phyloP scores from a whole-genome alignment of 2,113 vertebrate species.

The Ctenodactylus gundi region DNA sequence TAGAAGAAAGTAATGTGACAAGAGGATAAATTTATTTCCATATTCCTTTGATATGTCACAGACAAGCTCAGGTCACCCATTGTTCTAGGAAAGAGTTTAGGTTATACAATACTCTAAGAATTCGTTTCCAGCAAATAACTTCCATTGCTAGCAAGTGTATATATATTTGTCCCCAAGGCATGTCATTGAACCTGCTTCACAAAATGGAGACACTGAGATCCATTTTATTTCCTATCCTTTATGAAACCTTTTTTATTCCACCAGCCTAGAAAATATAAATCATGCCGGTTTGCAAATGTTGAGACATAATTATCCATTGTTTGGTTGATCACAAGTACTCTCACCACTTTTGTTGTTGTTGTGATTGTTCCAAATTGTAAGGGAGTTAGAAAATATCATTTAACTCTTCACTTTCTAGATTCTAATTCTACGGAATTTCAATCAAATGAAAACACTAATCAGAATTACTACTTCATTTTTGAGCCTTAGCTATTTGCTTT shows the following conservation, averaged over 20 bases:
- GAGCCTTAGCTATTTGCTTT: not conserved
- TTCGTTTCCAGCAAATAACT: not conserved
- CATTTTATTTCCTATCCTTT: not conserved
- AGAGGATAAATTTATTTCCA: not conserved
- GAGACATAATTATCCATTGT: not conserved
- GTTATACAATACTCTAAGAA: too few species aligned
- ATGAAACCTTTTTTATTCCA: too few species aligned
- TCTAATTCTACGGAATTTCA: not conserved
- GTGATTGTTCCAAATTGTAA: not conserved
- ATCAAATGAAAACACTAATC: not conserved
- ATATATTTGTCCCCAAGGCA: too few species aligned
- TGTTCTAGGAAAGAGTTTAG: not conserved
- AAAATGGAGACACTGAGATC: not conserved
- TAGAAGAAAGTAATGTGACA: not conserved
- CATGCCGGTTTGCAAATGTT: not conserved
- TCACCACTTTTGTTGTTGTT: not conserved
- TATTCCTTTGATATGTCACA: not conserved
- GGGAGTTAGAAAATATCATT: not conserved
- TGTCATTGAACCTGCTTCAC: too few species aligned
- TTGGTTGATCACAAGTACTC: not conserved
- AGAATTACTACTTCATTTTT: not conserved
- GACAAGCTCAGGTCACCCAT: not conserved
- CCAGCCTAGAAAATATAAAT: not conserved
- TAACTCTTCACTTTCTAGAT: not conserved
- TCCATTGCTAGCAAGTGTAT: too few species aligned